Evolutionary conservation across 2,113 vertebrate genomes (phyloP), one percentile per base, ranked within the genome.

Genomic region (Rousettus leschenaultii): DNA sequence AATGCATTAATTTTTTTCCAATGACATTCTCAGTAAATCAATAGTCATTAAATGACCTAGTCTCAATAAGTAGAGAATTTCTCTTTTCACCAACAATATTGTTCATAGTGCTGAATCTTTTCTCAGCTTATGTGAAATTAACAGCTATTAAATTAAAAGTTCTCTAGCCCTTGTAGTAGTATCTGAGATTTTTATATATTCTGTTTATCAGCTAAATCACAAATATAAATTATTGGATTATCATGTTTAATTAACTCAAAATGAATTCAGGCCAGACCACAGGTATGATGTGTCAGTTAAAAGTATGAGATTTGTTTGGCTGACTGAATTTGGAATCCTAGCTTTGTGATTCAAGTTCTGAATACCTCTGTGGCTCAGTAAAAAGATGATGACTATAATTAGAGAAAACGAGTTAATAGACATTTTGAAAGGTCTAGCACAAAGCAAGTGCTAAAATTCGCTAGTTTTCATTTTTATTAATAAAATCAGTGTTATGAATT

Each of bases 171-270:
- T 87, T 77, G 35, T 48, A 89, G 48, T 65, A 86, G 45, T 95
- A 63, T n/a, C 68, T 86, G 68, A 84, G 48, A 74, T 83, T 96
- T 92, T 89, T 38, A 30, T 38, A 57, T 78, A 57, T 79, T 88
- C 40, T 74, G 38, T 70, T 95, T 85, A 45, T 38, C 73, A 93
- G 24, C 28, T 86, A 59, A 82, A 45, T 86, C 66, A 35, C 38
- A 55, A 88, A 65, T 66, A 33, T 10, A 84, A 21, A 35, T 77
- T 89, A 35, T 84, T 95, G 33, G 51, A 71, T 89, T 80, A 65
- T 71, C 35, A 33, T 88, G 71, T 83, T 88, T 92, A 92, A 80
- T 86, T 89, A 85, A 80, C 66, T 68, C 66, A 75, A 91, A 89
- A 89, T 16, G 71, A 93, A 84, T 89, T 77, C 12, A 77, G 71